Evolutionary conservation across 2,797 vertebrate genomes (phyloP).

Genomic region (Mormyrus hasselquistii): DNA sequence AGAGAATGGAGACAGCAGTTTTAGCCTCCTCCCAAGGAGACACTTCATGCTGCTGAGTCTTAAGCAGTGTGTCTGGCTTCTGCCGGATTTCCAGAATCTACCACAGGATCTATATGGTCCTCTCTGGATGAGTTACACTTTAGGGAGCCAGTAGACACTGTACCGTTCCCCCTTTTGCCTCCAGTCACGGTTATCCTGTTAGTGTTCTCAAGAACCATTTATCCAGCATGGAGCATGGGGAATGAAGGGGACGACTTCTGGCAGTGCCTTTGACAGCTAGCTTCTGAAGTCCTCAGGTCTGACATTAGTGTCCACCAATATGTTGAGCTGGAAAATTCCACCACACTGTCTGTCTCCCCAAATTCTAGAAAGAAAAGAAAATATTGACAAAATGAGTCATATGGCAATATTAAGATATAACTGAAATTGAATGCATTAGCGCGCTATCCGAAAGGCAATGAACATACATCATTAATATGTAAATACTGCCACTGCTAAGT

Average conservation of each 20-base stretch:
- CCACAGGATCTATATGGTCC: slow-evolving; percentile 60
- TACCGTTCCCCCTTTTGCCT: slow-evolving; percentile 44
- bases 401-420: slow-evolving; percentile 21
- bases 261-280: not conserved
- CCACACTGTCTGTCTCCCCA: not conserved
- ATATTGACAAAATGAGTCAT: slow-evolving; percentile 3
- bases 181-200: slow-evolving; percentile 21
- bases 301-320: slow-evolving; percentile 9
- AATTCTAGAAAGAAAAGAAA: slow-evolving; percentile 14
- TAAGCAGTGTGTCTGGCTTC: slow-evolving; percentile 58
- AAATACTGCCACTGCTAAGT: slow-evolving; percentile 16
- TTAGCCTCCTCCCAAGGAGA: slow-evolving; percentile 64
- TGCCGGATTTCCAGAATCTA: slow-evolving; percentile 51
- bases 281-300: slow-evolving; percentile 22
- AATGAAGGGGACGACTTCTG: slow-evolving; percentile 16
- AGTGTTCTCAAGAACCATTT: slow-evolving; percentile 53
- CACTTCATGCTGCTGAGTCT: slow-evolving; percentile 78
- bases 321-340: not conserved
- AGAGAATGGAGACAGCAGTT: slow-evolving; percentile 57
- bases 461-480: slow-evolving; percentile 22
- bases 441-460: not conserved
- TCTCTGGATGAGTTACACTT: slow-evolving; percentile 44
- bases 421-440: slow-evolving; percentile 19
- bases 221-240: slow-evolving; percentile 52
- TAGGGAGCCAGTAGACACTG: not conserved